phyloP scores from a whole-genome alignment of 2,888 invertebrate genomes.

The Drosophila heteroneura region DNA sequence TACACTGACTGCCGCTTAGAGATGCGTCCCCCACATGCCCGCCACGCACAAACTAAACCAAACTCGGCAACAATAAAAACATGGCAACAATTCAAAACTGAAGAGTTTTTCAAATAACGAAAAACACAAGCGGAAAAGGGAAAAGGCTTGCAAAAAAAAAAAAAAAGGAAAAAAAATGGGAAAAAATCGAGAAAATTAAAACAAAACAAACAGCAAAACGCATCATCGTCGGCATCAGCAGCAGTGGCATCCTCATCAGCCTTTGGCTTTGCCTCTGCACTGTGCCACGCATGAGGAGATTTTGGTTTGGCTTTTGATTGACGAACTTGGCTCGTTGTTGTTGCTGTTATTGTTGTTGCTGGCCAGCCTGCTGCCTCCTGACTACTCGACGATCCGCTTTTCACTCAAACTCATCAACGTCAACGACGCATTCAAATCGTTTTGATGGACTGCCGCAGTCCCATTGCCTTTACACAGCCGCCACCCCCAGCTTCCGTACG shows the following conservation, averaged over 20 bases:
- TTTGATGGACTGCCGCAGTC: slow-evolving; percentile 81
- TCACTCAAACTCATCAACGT: slow-evolving; percentile 82
- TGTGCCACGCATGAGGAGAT: slow-evolving; percentile 83
- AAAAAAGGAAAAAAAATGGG: slow-evolving; percentile 20
- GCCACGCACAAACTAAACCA: slow-evolving; percentile 80
- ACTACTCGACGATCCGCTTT: slow-evolving; percentile 59
- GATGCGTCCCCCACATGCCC: slow-evolving; percentile 29
- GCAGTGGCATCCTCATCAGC: slow-evolving; percentile 62
- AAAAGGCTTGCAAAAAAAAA: slow-evolving; percentile 53
- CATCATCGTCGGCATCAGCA: slow-evolving; percentile 57
- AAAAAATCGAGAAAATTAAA: slow-evolving; percentile 84
- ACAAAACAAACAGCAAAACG: slow-evolving; percentile 82
- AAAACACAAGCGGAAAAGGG: slow-evolving; percentile 56
- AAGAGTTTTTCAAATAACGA: slow-evolving; percentile 85
- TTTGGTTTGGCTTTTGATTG: slow-evolving; percentile 83
- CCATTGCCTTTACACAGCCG: slow-evolving; percentile 31
- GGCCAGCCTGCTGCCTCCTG: slow-evolving; percentile 2
- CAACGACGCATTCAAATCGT: slow-evolving; percentile 84
- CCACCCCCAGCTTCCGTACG: slow-evolving; percentile 38
- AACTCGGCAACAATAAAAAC: slow-evolving; percentile 82
- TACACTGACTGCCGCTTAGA: slow-evolving; percentile 53
- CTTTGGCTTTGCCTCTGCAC: slow-evolving; percentile 68
- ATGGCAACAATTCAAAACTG: slow-evolving; percentile 84
- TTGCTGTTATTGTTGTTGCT: slow-evolving; percentile 39
- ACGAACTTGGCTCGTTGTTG: slow-evolving; percentile 75